phyloP scores from a whole-genome alignment of 2,113 vertebrate species.

The Xiphophorus couchianus region DNA sequence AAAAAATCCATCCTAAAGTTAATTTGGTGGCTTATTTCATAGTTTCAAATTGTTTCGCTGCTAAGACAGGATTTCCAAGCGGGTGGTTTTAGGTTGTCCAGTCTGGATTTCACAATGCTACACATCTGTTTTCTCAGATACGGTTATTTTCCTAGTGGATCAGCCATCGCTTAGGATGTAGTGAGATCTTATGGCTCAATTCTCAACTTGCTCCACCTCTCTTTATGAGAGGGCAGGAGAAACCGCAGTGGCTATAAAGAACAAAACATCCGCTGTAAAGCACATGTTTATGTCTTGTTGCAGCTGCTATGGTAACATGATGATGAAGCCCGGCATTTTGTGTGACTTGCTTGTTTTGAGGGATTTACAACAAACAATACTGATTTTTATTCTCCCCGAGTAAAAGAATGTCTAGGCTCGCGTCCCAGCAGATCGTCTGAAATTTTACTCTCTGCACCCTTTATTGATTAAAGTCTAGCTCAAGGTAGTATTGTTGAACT shows the following conservation, averaged over 20 bases:
- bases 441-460: neutral
- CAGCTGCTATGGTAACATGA: neutral
- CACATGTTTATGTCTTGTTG: neutral
- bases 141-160: slow-evolving; percentile 1
- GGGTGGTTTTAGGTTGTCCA: slow-evolving; percentile 53
- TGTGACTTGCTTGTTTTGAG: neutral
- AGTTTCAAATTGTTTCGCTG: slow-evolving; percentile 84
- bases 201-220: neutral
- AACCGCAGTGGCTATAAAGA: neutral
- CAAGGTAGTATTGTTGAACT: neutral
- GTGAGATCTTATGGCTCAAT: neutral
- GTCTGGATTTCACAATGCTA: slow-evolving; percentile 62
- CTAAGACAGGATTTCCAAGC: slow-evolving; percentile 78
- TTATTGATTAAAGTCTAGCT: neutral
- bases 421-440: neutral
- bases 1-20: slow-evolving; percentile 26
- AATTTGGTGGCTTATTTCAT: slow-evolving; percentile 76
- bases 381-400: neutral
- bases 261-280: neutral
- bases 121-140: neutral
- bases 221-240: neutral
- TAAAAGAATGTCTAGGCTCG: neutral
- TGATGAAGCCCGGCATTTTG: too few species aligned
- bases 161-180: neutral
- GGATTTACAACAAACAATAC: too few species aligned